Conservation (phyloP, 1,140 invertebrate species). For the Pemphigus obesinymphae region DNA sequence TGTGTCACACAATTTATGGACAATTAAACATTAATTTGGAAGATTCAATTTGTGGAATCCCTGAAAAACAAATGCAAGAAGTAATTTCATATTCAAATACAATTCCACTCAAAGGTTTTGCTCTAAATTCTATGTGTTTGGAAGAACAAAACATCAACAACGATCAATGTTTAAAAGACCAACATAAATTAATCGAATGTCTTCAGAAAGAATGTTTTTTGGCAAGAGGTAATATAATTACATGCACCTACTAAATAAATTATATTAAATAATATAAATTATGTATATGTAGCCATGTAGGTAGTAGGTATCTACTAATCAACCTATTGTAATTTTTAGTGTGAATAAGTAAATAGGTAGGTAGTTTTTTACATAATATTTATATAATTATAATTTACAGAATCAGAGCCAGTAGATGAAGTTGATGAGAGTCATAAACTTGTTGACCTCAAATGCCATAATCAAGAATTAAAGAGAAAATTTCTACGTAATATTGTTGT, state of each 20-base stretch:
- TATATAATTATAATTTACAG: background rate
- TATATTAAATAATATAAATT: background rate
- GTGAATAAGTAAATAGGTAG: no score
- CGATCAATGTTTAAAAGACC: background rate
- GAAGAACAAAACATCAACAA: background rate
- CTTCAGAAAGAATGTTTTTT: background rate
- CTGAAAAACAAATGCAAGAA: background rate
- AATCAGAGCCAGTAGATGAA: background rate
- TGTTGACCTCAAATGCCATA: background rate
- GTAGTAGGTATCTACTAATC: background rate
- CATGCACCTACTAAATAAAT: background rate
- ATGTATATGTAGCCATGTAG: background rate
- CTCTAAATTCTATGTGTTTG: background rate
- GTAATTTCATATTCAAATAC: background rate
- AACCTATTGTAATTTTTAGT: no score
- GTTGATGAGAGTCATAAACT: background rate
- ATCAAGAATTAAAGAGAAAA: background rate
- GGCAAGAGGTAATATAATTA: background rate
- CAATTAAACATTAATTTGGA: background rate
- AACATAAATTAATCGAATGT: background rate
- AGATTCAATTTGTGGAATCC: slow-evolving; percentile 1
- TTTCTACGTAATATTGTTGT: background rate
- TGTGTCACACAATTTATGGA: background rate
- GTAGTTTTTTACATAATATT: no score
- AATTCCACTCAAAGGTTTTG: background rate